Conservation (phyloP, 2,797 vertebrate species). For the Borostomias antarcticus region DNA sequence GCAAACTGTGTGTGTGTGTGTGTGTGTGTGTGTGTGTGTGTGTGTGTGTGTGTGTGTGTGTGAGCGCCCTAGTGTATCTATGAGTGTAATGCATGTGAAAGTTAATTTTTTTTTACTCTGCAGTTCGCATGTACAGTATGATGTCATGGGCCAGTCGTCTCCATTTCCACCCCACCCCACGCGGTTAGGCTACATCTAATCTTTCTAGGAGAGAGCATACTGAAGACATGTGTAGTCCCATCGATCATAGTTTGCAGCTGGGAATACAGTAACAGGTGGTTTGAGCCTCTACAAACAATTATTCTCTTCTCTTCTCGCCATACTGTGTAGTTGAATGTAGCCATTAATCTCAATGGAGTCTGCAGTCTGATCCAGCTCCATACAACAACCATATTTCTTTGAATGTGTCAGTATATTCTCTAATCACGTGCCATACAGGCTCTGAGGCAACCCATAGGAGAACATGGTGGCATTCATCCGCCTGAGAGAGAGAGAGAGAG, state of each 20-base stretch:
- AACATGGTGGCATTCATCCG: constrained; percentile 54
- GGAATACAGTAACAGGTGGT: constrained; percentile 60
- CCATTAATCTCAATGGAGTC: background rate
- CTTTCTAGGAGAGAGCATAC: background rate
- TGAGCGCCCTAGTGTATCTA: constrained; percentile 5
- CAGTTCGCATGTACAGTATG: constrained; percentile 5
- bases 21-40: constrained; percentile 27
- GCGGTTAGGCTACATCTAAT: background rate
- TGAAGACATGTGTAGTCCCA: background rate
- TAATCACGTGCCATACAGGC: constrained; percentile 47
- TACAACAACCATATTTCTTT: constrained; percentile 24
- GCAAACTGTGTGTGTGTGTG: constrained; percentile 6
- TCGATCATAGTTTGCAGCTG: constrained; percentile 6
- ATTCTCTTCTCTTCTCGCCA: no score
- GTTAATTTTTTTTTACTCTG: background rate
- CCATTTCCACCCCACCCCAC: background rate
- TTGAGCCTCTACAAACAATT: constrained; percentile 44
- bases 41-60: constrained; percentile 28
- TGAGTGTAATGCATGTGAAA: background rate
- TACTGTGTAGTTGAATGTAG: no score
- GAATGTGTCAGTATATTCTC: constrained; percentile 28
- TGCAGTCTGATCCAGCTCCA: background rate
- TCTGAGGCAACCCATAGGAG: constrained; percentile 36
- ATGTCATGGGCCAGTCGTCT: background rate
- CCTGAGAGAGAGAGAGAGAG: constrained; percentile 39